Base-by-base conservation (phyloP, 1,140 invertebrate genomes). In the Bactericera cockerelli region DNA sequence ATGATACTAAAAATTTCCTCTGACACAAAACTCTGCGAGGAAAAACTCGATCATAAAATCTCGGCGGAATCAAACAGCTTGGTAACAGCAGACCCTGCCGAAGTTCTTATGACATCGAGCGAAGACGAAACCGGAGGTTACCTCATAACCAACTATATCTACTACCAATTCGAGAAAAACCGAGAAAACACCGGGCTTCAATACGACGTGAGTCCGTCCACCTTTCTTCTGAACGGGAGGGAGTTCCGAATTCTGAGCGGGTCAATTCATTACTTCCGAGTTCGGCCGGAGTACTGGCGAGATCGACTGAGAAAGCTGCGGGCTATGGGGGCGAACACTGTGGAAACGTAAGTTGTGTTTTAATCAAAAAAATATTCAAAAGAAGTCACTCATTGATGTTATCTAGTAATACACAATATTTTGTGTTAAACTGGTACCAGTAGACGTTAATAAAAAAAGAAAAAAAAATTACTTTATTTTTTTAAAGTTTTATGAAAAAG, bases 221-320 rank as follows among this genome's bases (percentile, higher is more conserved):
- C n/a, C 3, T 94, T 94, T 67, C 63, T 89, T 2, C 80, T 89
- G 65, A 87, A 95, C 77, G 90, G 89, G 0, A 65, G 79, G 66
- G 81, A 84, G 0, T 86, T 92, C 67, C 78, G 78, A 13, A 92
- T 90, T 66, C 74, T 92, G 38, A 84, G 89, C 2, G 93, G 93
- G 0, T 89, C 90, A 56, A 79, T 97, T 61, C 92, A 97, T 71
- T 96, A 96, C 70, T 93, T 91, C 68, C 77, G 93, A 4, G 78
- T 91, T 0, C 89, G 89, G 1, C 78, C 78, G 26, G 74, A 79
- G 33, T 86, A 87, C 65, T 97, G 93, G 93, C 71, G 81, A 61
- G 85, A 93, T 63, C 77, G 90, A 61, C 72, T 97, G 53, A 70
- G 76, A 28, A 92, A 92, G 70, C 79, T 93, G 64, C 77, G 84